Base-by-base conservation (phyloP, 2,797 vertebrate species). In the Hoplostethus atlanticus region DNA sequence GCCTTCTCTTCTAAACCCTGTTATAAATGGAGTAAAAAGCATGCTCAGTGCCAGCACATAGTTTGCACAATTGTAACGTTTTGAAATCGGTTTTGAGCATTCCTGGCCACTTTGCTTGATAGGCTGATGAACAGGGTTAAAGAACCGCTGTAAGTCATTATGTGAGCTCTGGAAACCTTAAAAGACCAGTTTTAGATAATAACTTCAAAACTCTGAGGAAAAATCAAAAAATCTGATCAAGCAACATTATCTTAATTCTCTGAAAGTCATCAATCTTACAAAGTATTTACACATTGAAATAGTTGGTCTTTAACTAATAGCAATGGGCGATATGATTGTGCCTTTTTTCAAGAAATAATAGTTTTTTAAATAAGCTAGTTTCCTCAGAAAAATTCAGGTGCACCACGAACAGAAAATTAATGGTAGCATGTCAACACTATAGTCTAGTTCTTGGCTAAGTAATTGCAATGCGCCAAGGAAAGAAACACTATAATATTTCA, bases 1-100 rank as follows among this genome's bases (percentile, higher is more conserved):
- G 68, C 67, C 51, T 63, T 50, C 71, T 79, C 71, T 57, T 55
- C 51, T 16, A 64, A 85, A 74, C 46, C 81, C 91, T 93, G 86
- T 2, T 73, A 79, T 30, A 56, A 74, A 86, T 53, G 46, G 52
- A 21, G 67, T 5, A 65, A 67, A 28, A 76, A 13, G 11, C 4
- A 12, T 44, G 42, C 42, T 44, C 12, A 44, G 42, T 5, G 2
- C 10, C 30, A 48, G 17, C 16, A 47, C 42, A 28, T 44, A 44
- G 12, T 44, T 44, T 44, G 42, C 10, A 28, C 11, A 44, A 5
- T 42, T 54, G 47, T 54, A 56, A 25, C 12, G 53, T 58, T 25
- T 25, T 44, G 3, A 51, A n/a, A 30, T 28, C 11, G 13, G 12
- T 4, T 13, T 13, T 38, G 0, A 48, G 1, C 31, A 53, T 40